phyloP scores from a whole-genome alignment of 2,797 vertebrate species.

The Hyperoplus lanceolatus region DNA sequence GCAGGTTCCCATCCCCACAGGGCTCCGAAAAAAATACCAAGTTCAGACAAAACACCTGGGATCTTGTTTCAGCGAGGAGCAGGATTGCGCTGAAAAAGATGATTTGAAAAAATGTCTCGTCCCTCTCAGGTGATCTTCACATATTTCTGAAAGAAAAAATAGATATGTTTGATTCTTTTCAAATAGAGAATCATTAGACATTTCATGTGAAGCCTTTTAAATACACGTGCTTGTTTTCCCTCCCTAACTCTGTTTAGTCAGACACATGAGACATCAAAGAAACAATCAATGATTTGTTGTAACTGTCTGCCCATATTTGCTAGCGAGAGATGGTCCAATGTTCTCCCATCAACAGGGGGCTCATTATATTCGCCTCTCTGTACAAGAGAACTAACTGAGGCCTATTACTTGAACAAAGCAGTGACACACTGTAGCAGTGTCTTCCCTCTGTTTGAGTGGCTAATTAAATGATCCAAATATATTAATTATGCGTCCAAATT shows the following conservation, averaged over 20 bases:
- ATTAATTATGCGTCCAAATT: conserved; percentile 82
- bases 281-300: conserved; percentile 77
- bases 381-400: conserved; percentile 57
- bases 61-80: conserved; percentile 48
- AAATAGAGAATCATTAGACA: conserved; percentile 48
- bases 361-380: conserved; percentile 66
- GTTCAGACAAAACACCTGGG: conserved; percentile 55
- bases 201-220: conserved; percentile 39
- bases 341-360: conserved; percentile 58
- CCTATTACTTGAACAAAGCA: conserved; percentile 76
- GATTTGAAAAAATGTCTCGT: conserved; percentile 62
- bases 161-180: conserved; percentile 49
- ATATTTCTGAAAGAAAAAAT: conserved; percentile 91
- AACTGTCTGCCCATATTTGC: conserved; percentile 71
- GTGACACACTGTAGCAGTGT: conserved; percentile 60
- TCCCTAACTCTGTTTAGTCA: conserved; percentile 58
- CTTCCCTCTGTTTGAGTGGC: conserved; percentile 68
- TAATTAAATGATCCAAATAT: conserved; percentile 82
- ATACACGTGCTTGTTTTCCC: conserved; percentile 53
- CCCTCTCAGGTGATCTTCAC: conserved; percentile 84
- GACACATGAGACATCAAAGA: conserved; percentile 70
- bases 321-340: conserved; percentile 59
- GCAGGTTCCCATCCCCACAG: conserved; percentile 80
- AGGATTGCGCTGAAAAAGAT: conserved; percentile 39
- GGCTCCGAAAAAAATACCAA: conserved; percentile 51